A percentile compares a stretch with the other conserved stretches of the same genome.
Conservation (phyloP, 2,113 vertebrate genomes). For the human region DNA sequence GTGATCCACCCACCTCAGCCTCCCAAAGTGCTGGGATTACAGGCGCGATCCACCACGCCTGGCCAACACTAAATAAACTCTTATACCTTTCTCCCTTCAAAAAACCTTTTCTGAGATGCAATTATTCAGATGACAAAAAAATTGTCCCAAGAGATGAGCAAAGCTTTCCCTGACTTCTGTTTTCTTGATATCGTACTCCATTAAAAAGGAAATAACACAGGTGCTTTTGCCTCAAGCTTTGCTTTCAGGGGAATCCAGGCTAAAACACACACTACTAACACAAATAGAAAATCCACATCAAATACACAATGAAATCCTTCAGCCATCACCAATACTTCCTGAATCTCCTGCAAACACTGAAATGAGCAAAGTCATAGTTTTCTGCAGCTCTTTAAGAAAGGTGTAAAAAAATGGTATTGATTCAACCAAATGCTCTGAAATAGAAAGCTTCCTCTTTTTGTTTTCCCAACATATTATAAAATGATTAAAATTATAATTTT, state of each 20-base stretch:
- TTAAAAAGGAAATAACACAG: not conserved
- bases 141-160: not conserved
- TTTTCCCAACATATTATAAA: not conserved
- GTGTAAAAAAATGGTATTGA: not conserved
- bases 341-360: constrained; percentile 44
- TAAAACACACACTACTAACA: constrained; percentile 36
- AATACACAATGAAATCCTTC: constrained; percentile 31
- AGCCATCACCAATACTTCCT: not conserved
- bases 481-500: not conserved
- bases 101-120: not conserved
- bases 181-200: not conserved
- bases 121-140: not conserved
- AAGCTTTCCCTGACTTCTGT: not conserved
- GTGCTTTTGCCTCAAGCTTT: not conserved
- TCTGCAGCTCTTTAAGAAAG: not conserved
- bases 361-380: not conserved
- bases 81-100: not conserved
- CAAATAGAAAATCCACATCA: constrained; percentile 58
- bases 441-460: not conserved
- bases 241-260: not conserved
- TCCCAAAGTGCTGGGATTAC: too few species aligned
- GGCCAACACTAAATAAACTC: not conserved
- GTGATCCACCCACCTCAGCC: too few species aligned
- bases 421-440: not conserved
- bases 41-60: fast-evolving